Conservation (phyloP, 2,888 invertebrate species). For the Aricia artaxerxes region DNA sequence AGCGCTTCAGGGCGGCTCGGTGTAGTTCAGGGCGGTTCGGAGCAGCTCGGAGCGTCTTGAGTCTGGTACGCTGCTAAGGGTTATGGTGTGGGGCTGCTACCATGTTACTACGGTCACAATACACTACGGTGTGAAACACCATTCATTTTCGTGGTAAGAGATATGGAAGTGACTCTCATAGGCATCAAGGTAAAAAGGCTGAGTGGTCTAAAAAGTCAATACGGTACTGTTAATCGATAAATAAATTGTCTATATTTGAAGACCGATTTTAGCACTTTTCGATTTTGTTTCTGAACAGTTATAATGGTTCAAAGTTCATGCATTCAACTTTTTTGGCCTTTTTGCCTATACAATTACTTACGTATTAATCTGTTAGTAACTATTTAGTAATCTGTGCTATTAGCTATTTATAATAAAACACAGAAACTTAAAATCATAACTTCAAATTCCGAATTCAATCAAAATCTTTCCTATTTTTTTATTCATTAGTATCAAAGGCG, state of each 20-base stretch:
- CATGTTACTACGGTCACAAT: background rate
- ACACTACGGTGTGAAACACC: background rate
- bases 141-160: background rate
- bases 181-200: too few species aligned
- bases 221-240: background rate
- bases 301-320: background rate
- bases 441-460: too few species aligned
- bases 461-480: background rate
- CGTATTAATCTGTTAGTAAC: too few species aligned
- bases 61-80: background rate
- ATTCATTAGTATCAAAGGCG: background rate
- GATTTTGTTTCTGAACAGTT: background rate
- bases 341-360: too few species aligned
- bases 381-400: too few species aligned
- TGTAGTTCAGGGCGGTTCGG: background rate
- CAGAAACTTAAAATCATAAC: too few species aligned
- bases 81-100: background rate
- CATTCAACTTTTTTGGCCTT: too few species aligned
- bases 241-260: background rate
- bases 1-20: slow-evolving; percentile 32
- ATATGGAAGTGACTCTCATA: too few species aligned
- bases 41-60: background rate
- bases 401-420: too few species aligned
- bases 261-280: background rate
- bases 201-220: background rate